A percentile compares a stretch with the other conserved stretches of the same genome.
These are phyloP conservation scores for Lochmaea crataegi DNA, from an alignment of 2,888 invertebrate species.

Conservation along the genomic window DNA sequence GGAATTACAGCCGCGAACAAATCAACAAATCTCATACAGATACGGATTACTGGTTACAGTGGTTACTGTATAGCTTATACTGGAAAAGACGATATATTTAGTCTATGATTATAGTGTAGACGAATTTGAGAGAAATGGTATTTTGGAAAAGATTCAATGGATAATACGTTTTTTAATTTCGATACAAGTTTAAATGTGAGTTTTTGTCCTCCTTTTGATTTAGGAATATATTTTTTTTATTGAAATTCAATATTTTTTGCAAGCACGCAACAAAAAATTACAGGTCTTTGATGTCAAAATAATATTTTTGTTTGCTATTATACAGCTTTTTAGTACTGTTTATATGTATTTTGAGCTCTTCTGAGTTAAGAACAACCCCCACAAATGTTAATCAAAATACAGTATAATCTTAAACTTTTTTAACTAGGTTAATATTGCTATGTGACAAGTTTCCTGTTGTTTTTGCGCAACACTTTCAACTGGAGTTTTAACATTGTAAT, in stretches of 20 bases:
- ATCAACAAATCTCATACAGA: too few species aligned
- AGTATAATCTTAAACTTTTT: constrained; percentile 10
- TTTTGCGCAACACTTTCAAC: constrained; percentile 26
- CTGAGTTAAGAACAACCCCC: background rate
- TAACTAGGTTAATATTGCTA: constrained; percentile 30
- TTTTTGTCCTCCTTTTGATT: constrained; percentile 48
- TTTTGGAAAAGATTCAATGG: constrained; percentile 70
- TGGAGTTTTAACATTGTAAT: background rate
- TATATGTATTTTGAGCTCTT: constrained; percentile 10
- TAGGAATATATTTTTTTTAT: background rate
- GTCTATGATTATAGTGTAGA: too few species aligned
- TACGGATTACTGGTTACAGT: background rate
- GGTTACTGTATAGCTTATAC: background rate
- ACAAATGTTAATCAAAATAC: background rate
- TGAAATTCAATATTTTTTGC: constrained; percentile 15
- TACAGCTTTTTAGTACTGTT: constrained; percentile 21
- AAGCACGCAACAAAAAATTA: constrained; percentile 8
- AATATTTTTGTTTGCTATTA: constrained; percentile 23
- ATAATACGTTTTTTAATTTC: constrained; percentile 90
- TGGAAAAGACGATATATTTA: background rate
- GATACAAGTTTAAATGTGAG: constrained; percentile 83
- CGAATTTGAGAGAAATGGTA: constrained; percentile 34
- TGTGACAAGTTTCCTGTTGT: constrained; percentile 18
- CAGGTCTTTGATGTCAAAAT: constrained; percentile 22
- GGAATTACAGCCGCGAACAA: too few species aligned